Evolutionary conservation across 2,888 invertebrate genomes (phyloP).

Genomic region (Platerodrilus igneus): DNA sequence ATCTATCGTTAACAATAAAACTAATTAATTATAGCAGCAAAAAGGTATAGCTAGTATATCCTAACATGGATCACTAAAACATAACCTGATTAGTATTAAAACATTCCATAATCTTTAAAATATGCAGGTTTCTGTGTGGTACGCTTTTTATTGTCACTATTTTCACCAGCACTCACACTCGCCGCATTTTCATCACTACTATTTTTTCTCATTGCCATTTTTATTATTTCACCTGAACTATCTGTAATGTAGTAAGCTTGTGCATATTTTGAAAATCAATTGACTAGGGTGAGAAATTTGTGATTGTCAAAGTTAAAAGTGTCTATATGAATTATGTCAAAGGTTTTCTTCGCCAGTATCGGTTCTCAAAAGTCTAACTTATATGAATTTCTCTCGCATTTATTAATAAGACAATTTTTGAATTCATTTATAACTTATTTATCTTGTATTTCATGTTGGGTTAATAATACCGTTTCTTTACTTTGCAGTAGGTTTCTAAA

Average conservation of each 20-base stretch:
- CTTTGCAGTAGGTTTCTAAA: constrained; percentile 17
- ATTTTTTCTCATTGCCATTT: no score
- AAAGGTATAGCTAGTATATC: no score
- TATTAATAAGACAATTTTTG: constrained; percentile 6
- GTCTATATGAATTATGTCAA: no score
- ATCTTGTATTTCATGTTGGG: constrained; percentile 23
- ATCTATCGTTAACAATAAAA: no score
- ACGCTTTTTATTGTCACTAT: no score
- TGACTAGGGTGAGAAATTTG: neutral
- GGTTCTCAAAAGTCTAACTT: constrained; percentile 11
- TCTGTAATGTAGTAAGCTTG: neutral
- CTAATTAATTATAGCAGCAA: no score
- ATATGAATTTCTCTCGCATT: constrained; percentile 20
- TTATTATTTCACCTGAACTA: neutral
- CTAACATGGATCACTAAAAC: no score
- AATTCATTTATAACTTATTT: constrained; percentile 15
- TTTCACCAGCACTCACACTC: no score
- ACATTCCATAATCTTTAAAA: no score
- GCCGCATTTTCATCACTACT: no score
- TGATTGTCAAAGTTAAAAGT: neutral
- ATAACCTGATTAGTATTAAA: no score
- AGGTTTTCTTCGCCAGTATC: constrained; percentile 14
- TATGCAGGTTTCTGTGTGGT: no score
- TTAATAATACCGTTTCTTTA: constrained; percentile 19
- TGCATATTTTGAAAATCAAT: neutral